Percentiles rank a stretch among this genome's conserved stretches.
Evolutionary conservation across 2,113 vertebrate species (phyloP).

Genomic region (Polyodon spathula): DNA sequence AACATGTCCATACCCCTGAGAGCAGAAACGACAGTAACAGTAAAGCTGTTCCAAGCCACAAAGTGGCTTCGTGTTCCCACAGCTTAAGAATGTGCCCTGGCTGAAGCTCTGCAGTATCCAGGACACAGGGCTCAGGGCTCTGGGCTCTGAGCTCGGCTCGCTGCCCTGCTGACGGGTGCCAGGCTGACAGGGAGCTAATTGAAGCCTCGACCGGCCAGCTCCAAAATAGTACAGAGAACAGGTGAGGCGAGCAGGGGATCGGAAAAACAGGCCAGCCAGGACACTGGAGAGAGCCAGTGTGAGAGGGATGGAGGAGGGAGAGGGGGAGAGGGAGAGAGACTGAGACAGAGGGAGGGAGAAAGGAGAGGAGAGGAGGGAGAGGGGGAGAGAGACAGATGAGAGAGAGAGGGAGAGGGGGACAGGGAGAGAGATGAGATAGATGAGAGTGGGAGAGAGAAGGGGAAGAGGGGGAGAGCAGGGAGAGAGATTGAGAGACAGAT

Average conservation of each 20-base stretch:
- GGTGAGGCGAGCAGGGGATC: too few species aligned
- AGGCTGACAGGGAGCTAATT: not conserved
- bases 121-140: not conserved
- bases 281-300: too few species aligned
- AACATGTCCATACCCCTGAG: too few species aligned
- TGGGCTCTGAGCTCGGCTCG: too few species aligned
- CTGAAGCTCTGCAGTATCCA: not conserved
- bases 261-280: too few species aligned
- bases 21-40: too few species aligned
- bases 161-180: not conserved
- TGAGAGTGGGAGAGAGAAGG: constrained; percentile 16
- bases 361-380: too few species aligned
- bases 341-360: constrained; percentile 18
- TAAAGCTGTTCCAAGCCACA: too few species aligned
- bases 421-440: constrained; percentile 37
- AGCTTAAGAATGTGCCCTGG: too few species aligned
- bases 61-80: too few species aligned
- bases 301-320: constrained; percentile 27
- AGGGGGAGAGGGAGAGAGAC: constrained; percentile 40
- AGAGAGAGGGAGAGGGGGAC: constrained; percentile 32
- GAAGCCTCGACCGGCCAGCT: not conserved
- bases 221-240: too few species aligned
- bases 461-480: constrained; percentile 30
- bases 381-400: constrained; percentile 33
- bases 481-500: constrained; percentile 14